Conservation (phyloP, 2,113 vertebrate genomes). For the Vanacampus margaritifer region DNA sequence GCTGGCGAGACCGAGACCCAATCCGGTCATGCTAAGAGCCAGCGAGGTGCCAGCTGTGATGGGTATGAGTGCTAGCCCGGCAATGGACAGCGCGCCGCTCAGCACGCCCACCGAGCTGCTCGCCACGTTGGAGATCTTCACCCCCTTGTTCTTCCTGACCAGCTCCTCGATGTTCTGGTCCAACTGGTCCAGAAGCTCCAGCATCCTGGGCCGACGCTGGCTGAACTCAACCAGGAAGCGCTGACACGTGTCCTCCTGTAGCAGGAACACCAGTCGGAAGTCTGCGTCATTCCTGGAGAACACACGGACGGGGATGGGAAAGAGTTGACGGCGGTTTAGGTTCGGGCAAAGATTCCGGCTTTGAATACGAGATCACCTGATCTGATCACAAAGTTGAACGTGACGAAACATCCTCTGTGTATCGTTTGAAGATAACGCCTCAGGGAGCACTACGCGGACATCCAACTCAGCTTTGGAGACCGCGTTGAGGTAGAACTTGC, state of each 20-base stretch:
- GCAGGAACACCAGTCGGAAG: constrained; percentile 44
- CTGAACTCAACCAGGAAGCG: constrained; percentile 33
- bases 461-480: background rate
- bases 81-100: constrained; percentile 48
- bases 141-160: constrained; percentile 43
- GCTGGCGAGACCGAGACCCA: constrained; percentile 41
- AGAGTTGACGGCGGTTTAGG: background rate
- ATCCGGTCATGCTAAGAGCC: constrained; percentile 24
- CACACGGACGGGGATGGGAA: background rate
- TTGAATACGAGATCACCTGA: constrained; percentile 31
- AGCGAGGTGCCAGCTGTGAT: constrained; percentile 50
- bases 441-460: constrained; percentile 7
- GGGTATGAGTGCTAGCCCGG: constrained; percentile 48
- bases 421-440: constrained; percentile 38
- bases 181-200: constrained; percentile 20
- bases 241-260: background rate
- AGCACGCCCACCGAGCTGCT: constrained; percentile 50
- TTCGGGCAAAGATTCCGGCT: background rate
- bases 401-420: constrained; percentile 43
- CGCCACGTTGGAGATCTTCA: constrained; percentile 55
- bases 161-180: constrained; percentile 33
- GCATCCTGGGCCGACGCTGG: constrained; percentile 24
- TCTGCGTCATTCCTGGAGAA: constrained; percentile 29
- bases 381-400: constrained; percentile 25
- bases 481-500: constrained; percentile 1